These are phyloP conservation scores for Pelecanoides urinatrix DNA, from an alignment of 2,113 vertebrate genomes.

Conservation along the genomic window DNA sequence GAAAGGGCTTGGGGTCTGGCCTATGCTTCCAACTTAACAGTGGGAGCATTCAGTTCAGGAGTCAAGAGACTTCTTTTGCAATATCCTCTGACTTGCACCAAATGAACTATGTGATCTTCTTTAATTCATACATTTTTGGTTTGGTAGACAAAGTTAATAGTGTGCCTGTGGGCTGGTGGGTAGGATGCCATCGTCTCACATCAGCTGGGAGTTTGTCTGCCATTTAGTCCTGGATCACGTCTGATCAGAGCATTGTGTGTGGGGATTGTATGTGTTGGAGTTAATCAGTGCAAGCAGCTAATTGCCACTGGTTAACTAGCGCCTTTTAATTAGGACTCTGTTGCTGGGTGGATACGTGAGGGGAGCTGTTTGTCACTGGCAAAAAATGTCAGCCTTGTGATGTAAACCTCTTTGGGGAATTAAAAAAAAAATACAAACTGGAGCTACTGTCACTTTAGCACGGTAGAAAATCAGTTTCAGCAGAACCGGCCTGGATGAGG, in stretches of 20 bases:
- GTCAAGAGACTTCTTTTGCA: not conserved
- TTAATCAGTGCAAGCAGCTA: not conserved
- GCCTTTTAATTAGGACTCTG: constrained; percentile 6
- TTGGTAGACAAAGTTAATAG: not conserved
- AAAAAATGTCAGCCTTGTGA: constrained; percentile 4
- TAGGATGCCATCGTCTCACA: not conserved
- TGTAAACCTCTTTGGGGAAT: constrained; percentile 23
- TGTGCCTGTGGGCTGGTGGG: not conserved
- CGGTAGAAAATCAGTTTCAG: constrained; percentile 29
- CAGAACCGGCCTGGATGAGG: constrained; percentile 43
- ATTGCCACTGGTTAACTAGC: not conserved
- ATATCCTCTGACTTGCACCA: not conserved
- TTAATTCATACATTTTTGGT: not conserved
- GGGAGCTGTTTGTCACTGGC: constrained; percentile 1
- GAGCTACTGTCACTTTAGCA: constrained; percentile 7
- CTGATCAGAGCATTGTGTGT: not conserved
- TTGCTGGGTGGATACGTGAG: not conserved
- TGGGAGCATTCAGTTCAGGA: not conserved
- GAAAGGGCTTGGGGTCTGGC: not conserved
- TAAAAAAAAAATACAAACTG: not conserved
- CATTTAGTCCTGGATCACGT: not conserved
- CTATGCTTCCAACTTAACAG: not conserved
- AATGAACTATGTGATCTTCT: not conserved
- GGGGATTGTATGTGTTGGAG: not conserved
- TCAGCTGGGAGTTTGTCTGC: not conserved